Base-by-base conservation (phyloP, 2,113 vertebrate species). In the Pseudonaja textilis region DNA sequence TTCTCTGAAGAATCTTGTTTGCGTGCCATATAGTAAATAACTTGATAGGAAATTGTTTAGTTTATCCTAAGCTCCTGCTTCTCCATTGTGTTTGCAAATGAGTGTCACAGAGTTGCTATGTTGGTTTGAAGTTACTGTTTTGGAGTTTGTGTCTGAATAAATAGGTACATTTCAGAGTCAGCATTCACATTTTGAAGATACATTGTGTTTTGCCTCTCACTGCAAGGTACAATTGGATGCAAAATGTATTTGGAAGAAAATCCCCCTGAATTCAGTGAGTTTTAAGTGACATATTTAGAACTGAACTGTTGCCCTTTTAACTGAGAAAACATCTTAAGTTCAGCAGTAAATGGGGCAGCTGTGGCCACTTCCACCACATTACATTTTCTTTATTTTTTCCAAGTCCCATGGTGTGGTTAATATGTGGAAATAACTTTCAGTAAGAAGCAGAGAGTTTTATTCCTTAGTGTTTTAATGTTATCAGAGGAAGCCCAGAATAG, bases 31-130 rank as follows among this genome's bases (percentile, higher is more conserved):
- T 23, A 25, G 57, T 96, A 95, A 96, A 91, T 93, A 89, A 95
- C 95, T 97, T 95, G 93, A 93, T 94, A 90, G 92, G 94, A 96
- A 96, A 96, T 91, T 91, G 94, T 96, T 96, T 96, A 96, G 95
- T 97, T 96, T 89, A 89, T 95, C 97, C 97, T 95, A 96, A 95
- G 92, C 89, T 96, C 90, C 88, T 91, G 54, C 93, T 96, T 87
- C 87, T 0, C 7, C 93, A 59, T 74, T 93, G 93, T 95, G 93
- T 94, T 95, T 95, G 95, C 92, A 97, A 95, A 94, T 94, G 85
- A 93, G 93, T 4, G 4, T 93, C 94, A 93, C 93, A 94, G 94
- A 93, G 85, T 94, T 95, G 94, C 91, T 96, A 81, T 20, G 16
- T 81, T 81, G 34, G n/a, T 34, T 34, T 81, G 69, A 81, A 18